These are phyloP conservation scores for Alcis repandata DNA, from an alignment of 2,888 invertebrate species.

Conservation along the genomic window DNA sequence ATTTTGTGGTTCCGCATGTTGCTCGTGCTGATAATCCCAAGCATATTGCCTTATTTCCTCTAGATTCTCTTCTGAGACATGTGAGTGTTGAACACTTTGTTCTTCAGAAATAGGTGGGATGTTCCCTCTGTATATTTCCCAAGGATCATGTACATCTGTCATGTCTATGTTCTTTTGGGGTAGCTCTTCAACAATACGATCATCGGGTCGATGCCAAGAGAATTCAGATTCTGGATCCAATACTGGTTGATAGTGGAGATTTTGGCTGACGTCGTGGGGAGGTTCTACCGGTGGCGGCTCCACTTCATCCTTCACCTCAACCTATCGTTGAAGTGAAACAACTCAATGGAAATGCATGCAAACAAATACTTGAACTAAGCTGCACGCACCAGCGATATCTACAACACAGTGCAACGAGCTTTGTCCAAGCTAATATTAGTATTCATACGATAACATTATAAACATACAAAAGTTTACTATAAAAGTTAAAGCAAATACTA, in stretches of 20 bases:
- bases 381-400: slow-evolving; percentile 61
- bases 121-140: slow-evolving; percentile 89
- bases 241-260: slow-evolving; percentile 69
- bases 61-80: slow-evolving; percentile 56
- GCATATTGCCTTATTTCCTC: slow-evolving; percentile 71
- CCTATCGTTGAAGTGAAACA: slow-evolving; percentile 82
- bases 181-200: slow-evolving; percentile 59
- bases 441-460: slow-evolving; percentile 48
- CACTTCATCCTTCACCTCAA: slow-evolving; percentile 63
- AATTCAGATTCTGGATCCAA: slow-evolving; percentile 79
- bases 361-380: slow-evolving; percentile 76
- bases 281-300: slow-evolving; percentile 64
- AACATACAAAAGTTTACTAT: slow-evolving; percentile 66
- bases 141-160: slow-evolving; percentile 88
- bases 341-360: slow-evolving; percentile 81
- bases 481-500: too few species aligned
- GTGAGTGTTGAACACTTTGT: slow-evolving; percentile 40
- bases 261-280: slow-evolving; percentile 64
- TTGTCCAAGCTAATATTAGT: slow-evolving; percentile 75
- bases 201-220: slow-evolving; percentile 79
- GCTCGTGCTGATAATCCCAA: slow-evolving; percentile 66
- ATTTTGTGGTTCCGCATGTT: slow-evolving; percentile 43
- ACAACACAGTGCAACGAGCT: slow-evolving; percentile 72
- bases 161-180: slow-evolving; percentile 60
- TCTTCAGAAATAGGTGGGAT: slow-evolving; percentile 69